phyloP scores from a whole-genome alignment of 2,113 vertebrate species.

The Cygnus buccinator region DNA sequence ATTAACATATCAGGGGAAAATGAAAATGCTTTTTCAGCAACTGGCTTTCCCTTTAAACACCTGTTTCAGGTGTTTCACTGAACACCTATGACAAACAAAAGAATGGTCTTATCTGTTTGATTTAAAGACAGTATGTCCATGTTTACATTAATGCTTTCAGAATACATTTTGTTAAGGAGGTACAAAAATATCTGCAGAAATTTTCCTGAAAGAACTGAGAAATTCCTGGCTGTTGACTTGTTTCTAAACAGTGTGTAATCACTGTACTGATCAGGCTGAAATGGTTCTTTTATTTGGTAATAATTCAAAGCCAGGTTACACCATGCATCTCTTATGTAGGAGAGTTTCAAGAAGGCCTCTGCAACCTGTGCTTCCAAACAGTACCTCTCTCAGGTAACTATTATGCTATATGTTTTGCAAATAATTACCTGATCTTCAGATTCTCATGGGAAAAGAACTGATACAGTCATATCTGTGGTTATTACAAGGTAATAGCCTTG shows the following conservation, averaged over 20 bases:
- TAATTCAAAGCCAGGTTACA: neutral
- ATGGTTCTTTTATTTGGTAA: neutral
- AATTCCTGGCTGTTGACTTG: neutral
- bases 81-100: neutral
- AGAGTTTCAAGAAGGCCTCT: neutral
- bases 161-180: neutral
- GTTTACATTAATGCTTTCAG: neutral
- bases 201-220: neutral
- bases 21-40: neutral
- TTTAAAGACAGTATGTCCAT: neutral
- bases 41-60: neutral
- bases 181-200: neutral
- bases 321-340: no score
- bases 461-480: neutral
- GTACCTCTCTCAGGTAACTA: neutral
- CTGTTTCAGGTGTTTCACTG: neutral
- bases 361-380: neutral
- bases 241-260: neutral
- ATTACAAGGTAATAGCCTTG: neutral
- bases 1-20: neutral
- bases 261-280: neutral
- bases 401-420: neutral
- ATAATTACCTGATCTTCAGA: neutral
- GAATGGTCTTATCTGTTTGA: neutral
- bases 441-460: neutral